These are phyloP conservation scores for Corvus cornix DNA, from an alignment of 2,113 vertebrate species.

Conservation along the genomic window DNA sequence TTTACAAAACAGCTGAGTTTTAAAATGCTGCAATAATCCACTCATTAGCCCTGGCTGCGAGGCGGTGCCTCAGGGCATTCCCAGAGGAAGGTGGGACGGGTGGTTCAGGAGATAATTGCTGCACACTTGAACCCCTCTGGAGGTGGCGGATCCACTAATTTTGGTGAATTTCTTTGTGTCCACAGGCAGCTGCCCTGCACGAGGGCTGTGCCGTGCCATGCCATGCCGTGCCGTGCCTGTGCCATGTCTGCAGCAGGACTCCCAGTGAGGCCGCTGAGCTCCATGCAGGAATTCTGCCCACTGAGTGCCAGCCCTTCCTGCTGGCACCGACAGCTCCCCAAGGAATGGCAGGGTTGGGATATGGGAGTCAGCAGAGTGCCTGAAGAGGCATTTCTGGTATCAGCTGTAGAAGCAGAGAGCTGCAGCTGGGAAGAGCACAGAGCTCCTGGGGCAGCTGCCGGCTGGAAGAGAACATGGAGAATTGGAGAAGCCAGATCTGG, in stretches of 20 bases:
- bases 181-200: not conserved
- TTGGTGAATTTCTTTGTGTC: not conserved
- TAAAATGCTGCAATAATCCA: constrained; percentile 13
- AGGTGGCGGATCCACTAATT: not conserved
- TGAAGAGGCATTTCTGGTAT: not conserved
- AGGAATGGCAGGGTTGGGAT: not conserved
- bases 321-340: fast-evolving
- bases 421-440: not conserved
- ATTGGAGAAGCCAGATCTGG: not conserved
- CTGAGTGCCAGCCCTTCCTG: not conserved
- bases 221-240: not conserved
- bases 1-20: constrained; percentile 37
- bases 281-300: not conserved
- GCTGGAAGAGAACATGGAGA: not conserved
- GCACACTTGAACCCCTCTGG: not conserved
- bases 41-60: not conserved
- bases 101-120: constrained; percentile 27
- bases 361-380: fast-evolving
- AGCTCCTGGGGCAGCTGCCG: not conserved
- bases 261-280: fast-evolving
- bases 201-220: fast-evolving
- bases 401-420: not conserved
- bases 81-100: not conserved
- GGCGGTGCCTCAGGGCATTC: not conserved
- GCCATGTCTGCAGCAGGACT: not conserved